Conservation (phyloP, 2,797 vertebrate genomes). For the Sardinella longiceps region DNA sequence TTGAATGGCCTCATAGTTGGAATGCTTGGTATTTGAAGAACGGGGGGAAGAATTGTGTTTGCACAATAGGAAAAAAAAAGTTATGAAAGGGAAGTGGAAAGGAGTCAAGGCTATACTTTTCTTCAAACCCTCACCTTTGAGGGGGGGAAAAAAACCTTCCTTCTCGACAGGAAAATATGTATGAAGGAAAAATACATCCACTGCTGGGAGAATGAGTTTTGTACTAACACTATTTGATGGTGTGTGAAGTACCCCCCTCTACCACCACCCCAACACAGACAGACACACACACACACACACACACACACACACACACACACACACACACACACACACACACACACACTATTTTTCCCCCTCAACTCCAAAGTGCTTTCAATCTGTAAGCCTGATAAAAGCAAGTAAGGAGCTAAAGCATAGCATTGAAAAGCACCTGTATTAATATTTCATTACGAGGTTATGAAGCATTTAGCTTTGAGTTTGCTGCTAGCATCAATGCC, state of each 20-base stretch:
- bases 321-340: no score
- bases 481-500: constrained; percentile 44
- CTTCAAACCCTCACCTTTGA: constrained; percentile 1
- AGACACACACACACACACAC: no score
- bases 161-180: constrained; percentile 25
- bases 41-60: background rate
- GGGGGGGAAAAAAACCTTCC: background rate
- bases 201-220: constrained; percentile 32
- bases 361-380: constrained; percentile 40
- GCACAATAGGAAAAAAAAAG: background rate
- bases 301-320: no score
- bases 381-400: constrained; percentile 35
- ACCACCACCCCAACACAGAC: no score
- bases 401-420: constrained; percentile 39
- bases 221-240: constrained; percentile 30
- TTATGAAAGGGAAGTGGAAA: background rate
- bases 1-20: background rate
- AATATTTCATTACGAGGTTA: constrained; percentile 52
- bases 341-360: background rate
- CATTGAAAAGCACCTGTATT: constrained; percentile 51
- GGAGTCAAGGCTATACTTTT: constrained; percentile 15
- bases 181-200: constrained; percentile 35
- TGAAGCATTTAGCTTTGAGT: constrained; percentile 49
- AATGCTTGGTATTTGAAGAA: background rate
- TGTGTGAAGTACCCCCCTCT: constrained; percentile 16